Evolutionary conservation across 1,140 invertebrate species (phyloP).

Genomic region (Leptinotarsa undecemlineata): DNA sequence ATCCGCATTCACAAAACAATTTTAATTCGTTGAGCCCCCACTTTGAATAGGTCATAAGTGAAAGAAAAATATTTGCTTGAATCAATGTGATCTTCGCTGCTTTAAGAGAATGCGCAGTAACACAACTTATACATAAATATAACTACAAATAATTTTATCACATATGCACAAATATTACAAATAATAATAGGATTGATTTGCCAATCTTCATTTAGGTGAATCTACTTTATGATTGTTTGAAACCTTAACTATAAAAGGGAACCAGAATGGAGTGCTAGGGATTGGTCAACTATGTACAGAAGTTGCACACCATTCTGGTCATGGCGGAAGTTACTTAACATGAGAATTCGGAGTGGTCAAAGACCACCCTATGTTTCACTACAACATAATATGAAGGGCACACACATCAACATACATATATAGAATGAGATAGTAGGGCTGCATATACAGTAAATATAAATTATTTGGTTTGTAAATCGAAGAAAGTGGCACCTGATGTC

Average conservation of each 20-base stretch:
- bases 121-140: constrained; percentile 53
- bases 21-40: background rate
- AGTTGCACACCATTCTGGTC: constrained; percentile 38
- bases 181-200: constrained; percentile 48
- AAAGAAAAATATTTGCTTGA: background rate
- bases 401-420: constrained; percentile 50
- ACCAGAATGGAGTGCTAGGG: constrained; percentile 40
- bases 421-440: constrained; percentile 44
- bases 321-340: constrained; percentile 53
- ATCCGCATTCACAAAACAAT: background rate
- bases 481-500: constrained; percentile 56
- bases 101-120: constrained; percentile 50
- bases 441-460: constrained; percentile 60
- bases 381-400: constrained; percentile 41
- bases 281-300: constrained; percentile 55
- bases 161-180: constrained; percentile 54
- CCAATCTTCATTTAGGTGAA: constrained; percentile 45
- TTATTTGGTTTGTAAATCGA: constrained; percentile 69
- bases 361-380: constrained; percentile 16
- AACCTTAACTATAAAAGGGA: constrained; percentile 47
- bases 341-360: constrained; percentile 17
- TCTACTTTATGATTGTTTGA: constrained; percentile 55
- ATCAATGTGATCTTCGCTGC: constrained; percentile 30
- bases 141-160: constrained; percentile 55
- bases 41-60: background rate